phyloP scores from a whole-genome alignment of 2,113 vertebrate species.

The Girardinichthys multiradiatus region DNA sequence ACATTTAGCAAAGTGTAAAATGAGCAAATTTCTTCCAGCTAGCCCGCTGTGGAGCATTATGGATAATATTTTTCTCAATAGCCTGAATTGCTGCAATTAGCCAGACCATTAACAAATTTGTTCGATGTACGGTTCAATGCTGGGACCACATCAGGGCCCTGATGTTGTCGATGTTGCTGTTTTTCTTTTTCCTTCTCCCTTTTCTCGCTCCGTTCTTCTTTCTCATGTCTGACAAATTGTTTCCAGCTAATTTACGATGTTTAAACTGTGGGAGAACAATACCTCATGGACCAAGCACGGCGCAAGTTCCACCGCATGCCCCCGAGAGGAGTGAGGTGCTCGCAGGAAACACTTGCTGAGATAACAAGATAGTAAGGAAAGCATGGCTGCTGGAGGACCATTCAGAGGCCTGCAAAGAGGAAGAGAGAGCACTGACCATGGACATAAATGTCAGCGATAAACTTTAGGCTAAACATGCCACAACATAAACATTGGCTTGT shows the following conservation, averaged over 20 bases:
- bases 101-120: constrained; percentile 62
- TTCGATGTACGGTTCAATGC: constrained; percentile 57
- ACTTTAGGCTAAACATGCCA: neutral
- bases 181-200: constrained; percentile 37
- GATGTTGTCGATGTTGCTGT: constrained; percentile 63
- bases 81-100: constrained; percentile 58
- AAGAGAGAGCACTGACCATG: neutral
- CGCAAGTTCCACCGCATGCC: constrained; percentile 64
- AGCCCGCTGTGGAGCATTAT: constrained; percentile 18
- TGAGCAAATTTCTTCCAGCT: constrained; percentile 41
- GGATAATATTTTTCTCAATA: constrained; percentile 56
- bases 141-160: constrained; percentile 52
- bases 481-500: neutral
- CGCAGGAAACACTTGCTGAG: constrained; percentile 80
- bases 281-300: constrained; percentile 56
- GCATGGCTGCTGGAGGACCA: constrained; percentile 66
- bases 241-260: constrained; percentile 77
- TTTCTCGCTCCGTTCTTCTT: constrained; percentile 34
- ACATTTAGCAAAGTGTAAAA: constrained; percentile 34
- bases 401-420: constrained; percentile 27
- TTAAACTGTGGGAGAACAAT: constrained; percentile 75
- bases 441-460: constrained; percentile 37
- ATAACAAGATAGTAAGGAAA: constrained; percentile 81
- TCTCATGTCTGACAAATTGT: constrained; percentile 75
- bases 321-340: constrained; percentile 69